A percentile compares a stretch with the other conserved stretches of the same genome.
Evolutionary conservation across 2,797 vertebrate genomes (phyloP).

Genomic region (Serranus cabrilla): DNA sequence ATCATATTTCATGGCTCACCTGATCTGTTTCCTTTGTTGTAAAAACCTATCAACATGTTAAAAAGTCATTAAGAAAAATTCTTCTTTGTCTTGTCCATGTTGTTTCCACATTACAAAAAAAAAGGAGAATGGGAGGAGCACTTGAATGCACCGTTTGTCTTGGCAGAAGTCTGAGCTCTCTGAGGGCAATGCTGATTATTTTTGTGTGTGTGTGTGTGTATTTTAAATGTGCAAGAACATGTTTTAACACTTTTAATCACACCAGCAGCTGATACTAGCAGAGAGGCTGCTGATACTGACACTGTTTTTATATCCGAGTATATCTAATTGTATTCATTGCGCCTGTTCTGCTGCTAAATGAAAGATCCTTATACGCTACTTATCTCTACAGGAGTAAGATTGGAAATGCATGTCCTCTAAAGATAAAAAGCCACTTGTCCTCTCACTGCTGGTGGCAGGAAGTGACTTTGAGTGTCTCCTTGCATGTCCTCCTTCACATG

Average conservation of each 20-base stretch:
- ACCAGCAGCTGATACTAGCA: neutral
- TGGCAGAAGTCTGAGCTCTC: too few species aligned
- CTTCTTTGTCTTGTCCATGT: too few species aligned
- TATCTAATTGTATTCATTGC: too few species aligned
- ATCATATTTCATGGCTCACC: too few species aligned
- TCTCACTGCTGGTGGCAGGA: conserved; percentile 8
- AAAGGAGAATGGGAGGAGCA: too few species aligned
- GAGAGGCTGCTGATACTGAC: neutral
- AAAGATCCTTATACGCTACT: neutral
- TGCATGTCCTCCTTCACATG: conserved; percentile 8
- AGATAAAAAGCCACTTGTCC: neutral
- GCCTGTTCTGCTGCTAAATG: neutral
- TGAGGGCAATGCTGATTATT: neutral
- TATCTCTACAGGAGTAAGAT: neutral
- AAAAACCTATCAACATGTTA: too few species aligned
- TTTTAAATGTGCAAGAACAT: neutral
- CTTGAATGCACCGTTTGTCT: too few species aligned
- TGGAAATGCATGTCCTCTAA: neutral
- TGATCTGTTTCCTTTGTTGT: too few species aligned
- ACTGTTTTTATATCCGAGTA: neutral
- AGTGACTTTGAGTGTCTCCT: conserved; percentile 1
- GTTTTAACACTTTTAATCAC: neutral
- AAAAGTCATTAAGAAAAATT: too few species aligned
- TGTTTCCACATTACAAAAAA: too few species aligned
- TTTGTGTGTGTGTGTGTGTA: too few species aligned